Conservation (phyloP, 2,888 invertebrate species). For the Diaprepes abbreviatus region DNA sequence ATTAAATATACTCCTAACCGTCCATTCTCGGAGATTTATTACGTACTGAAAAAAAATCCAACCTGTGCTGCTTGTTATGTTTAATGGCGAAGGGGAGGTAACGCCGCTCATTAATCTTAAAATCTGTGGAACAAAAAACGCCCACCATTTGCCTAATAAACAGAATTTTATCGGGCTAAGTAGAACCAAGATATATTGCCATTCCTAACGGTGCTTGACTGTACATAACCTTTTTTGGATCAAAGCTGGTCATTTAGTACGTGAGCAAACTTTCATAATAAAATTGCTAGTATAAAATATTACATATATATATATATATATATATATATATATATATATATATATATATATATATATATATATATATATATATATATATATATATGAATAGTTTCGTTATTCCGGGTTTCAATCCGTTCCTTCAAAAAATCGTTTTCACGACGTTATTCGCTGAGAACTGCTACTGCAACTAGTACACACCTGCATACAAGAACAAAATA, state of each 20-base stretch:
- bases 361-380: too few species aligned
- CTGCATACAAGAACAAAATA: too few species aligned
- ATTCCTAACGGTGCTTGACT: background rate
- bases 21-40: background rate
- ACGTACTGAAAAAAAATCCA: background rate
- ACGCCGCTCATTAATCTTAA: constrained; percentile 25
- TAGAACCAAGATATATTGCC: constrained; percentile 24
- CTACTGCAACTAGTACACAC: too few species aligned
- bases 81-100: constrained; percentile 23
- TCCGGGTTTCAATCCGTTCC: too few species aligned
- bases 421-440: too few species aligned
- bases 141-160: constrained; percentile 24
- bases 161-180: constrained; percentile 23
- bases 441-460: too few species aligned
- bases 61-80: constrained; percentile 16
- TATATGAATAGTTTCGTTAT: too few species aligned
- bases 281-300: too few species aligned
- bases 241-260: background rate
- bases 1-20: background rate
- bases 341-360: too few species aligned
- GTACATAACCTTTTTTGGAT: background rate
- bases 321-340: too few species aligned
- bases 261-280: too few species aligned
- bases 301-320: too few species aligned
- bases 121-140: constrained; percentile 13